Conservation (phyloP, 37 sponge, comb jelly and placozoan species). For the Cliona cf. orientalis region DNA sequence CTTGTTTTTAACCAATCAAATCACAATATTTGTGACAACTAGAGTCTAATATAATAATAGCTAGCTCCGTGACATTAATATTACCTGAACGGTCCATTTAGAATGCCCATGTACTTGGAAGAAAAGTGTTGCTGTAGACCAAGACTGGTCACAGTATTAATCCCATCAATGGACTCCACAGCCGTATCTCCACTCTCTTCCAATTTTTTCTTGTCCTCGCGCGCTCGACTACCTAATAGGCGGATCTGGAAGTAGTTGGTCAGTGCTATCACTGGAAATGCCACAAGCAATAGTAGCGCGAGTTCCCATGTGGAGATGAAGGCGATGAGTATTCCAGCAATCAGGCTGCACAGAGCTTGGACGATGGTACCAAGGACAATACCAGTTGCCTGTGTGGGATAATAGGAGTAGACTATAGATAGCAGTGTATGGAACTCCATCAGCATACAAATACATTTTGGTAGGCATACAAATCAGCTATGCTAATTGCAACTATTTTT, state of each 20-base stretch:
- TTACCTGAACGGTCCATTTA: constrained; percentile 61
- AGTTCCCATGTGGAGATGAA: constrained; percentile 84
- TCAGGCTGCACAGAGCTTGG: constrained; percentile 55
- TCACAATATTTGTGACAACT: too few species aligned
- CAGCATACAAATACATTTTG: too few species aligned
- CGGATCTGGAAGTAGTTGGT: constrained; percentile 72
- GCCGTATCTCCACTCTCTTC: constrained; percentile 63
- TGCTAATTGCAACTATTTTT: too few species aligned
- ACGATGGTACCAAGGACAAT: constrained; percentile 61
- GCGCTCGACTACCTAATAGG: constrained; percentile 39
- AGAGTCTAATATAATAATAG: too few species aligned
- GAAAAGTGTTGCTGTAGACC: constrained; percentile 58
- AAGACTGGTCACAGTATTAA: constrained; percentile 76
- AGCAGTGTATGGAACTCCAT: background rate
- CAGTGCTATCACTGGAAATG: constrained; percentile 59
- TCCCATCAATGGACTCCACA: constrained; percentile 74
- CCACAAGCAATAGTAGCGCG: constrained; percentile 59
- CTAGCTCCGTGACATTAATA: too few species aligned
- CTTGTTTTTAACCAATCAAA: too few species aligned
- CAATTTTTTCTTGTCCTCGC: constrained; percentile 69
- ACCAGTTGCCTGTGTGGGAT: constrained; percentile 69
- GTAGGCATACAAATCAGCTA: too few species aligned
- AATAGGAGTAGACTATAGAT: background rate
- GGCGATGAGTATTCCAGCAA: constrained; percentile 75
- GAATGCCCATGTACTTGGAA: constrained; percentile 23